Percentiles rank a stretch among this genome's conserved stretches.
phyloP scores from a whole-genome alignment of 2,797 vertebrate species.

The Hydrophis major region DNA sequence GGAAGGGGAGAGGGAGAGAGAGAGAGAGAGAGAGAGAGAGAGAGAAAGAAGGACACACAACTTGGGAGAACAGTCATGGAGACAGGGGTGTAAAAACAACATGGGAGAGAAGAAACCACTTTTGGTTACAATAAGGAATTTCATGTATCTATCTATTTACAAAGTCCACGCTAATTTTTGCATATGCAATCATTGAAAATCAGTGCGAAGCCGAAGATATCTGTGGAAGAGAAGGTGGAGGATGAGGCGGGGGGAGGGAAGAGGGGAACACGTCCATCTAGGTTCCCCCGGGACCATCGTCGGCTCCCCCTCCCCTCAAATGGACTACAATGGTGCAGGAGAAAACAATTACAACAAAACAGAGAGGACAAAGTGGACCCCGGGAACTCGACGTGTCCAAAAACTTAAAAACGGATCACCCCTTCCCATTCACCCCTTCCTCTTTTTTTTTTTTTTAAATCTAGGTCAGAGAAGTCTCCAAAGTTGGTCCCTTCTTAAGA shows the following conservation, averaged over 20 bases:
- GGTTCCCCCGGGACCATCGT: not conserved
- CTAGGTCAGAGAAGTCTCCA: not conserved
- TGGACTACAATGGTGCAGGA: not conserved
- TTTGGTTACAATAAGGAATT: constrained; percentile 25
- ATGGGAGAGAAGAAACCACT: constrained; percentile 26
- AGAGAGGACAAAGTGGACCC: not conserved
- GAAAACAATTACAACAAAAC: not conserved
- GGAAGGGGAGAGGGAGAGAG: fast-evolving
- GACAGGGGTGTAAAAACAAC: not conserved
- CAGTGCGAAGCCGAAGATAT: constrained; percentile 34
- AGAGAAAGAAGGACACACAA: not conserved
- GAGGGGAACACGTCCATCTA: not conserved
- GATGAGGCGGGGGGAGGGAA: not conserved
- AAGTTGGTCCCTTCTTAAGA: not conserved
- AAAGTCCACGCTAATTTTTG: constrained; percentile 43
- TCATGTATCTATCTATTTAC: constrained; percentile 37
- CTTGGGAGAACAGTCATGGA: not conserved
- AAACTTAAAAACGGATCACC: not conserved
- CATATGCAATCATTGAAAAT: constrained; percentile 32
- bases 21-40: not conserved
- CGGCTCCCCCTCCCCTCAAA: not conserved
- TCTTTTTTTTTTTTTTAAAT: not conserved
- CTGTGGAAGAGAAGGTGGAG: not conserved
- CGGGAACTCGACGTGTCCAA: not conserved
- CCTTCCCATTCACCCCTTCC: not conserved